Percentiles rank a stretch among this genome's conserved stretches.
These are phyloP conservation scores for Phylloscopus trochiloides DNA, from an alignment of 2,113 vertebrate genomes.

Conservation along the genomic window DNA sequence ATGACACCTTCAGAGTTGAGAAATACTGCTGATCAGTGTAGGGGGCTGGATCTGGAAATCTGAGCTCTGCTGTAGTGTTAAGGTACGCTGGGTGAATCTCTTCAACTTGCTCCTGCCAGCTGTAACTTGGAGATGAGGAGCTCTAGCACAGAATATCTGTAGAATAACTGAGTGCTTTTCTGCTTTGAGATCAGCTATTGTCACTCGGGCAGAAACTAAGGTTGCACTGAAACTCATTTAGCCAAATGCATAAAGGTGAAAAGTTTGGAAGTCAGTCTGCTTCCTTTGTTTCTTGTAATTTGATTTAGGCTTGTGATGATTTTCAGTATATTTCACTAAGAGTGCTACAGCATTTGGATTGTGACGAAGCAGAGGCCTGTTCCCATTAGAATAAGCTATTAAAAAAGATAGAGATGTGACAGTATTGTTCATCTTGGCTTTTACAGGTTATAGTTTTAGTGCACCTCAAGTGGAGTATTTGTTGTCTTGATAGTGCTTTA, in stretches of 20 bases:
- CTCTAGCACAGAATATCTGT: background rate
- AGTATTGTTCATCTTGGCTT: background rate
- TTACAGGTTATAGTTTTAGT: background rate
- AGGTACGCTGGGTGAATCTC: background rate
- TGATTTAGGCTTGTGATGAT: background rate
- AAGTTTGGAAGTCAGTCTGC: background rate
- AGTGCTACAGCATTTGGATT: background rate
- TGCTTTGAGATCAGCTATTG: background rate
- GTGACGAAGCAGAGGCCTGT: background rate
- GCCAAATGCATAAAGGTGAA: background rate
- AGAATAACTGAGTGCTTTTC: background rate
- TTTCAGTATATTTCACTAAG: background rate
- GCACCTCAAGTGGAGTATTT: background rate
- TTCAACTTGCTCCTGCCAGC: background rate
- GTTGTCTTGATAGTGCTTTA: background rate
- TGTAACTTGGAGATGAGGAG: background rate
- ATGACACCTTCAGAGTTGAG: slow-evolving; percentile 50
- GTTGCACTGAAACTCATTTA: background rate
- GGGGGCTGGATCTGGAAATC: background rate
- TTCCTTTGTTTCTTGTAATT: background rate
- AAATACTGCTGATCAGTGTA: background rate
- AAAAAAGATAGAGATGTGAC: accelerated
- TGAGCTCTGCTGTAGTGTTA: background rate
- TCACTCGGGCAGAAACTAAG: background rate
- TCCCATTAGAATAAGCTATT: background rate